Percentiles rank a stretch among this genome's conserved stretches.
Conservation (phyloP, 2,888 invertebrate species). For the Lysandra bellargus region DNA sequence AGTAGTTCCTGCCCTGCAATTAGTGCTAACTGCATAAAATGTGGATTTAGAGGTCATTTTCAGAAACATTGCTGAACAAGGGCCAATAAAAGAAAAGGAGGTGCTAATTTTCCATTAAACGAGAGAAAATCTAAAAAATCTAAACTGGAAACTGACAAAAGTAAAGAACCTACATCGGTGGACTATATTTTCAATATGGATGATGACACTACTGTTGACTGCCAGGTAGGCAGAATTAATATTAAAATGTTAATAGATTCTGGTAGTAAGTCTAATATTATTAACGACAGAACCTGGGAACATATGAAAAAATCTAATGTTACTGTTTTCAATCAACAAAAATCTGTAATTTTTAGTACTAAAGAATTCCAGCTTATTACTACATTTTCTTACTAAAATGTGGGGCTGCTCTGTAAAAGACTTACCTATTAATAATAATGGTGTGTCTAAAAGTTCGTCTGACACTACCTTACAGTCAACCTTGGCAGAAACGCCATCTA, state of each 20-base stretch:
- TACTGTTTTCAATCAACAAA: too few species aligned
- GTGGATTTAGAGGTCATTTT: constrained; percentile 32
- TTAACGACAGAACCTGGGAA: too few species aligned
- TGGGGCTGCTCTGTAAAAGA: constrained; percentile 40
- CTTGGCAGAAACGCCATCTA: constrained; percentile 37
- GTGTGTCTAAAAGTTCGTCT: constrained; percentile 39
- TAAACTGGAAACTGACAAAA: constrained; percentile 39
- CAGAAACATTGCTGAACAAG: constrained; percentile 28
- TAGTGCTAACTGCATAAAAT: constrained; percentile 19
- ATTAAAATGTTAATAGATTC: too few species aligned
- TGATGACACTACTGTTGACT: constrained; percentile 2
- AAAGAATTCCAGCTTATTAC: too few species aligned
- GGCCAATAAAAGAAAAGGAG: constrained; percentile 31
- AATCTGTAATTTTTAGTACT: too few species aligned
- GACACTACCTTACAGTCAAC: constrained; percentile 38
- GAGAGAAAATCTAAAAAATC: constrained; percentile 15
- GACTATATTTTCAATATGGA: constrained; percentile 20
- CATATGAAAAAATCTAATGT: too few species aligned
- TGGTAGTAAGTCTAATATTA: too few species aligned
- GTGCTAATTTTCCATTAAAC: not conserved
- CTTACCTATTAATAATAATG: constrained; percentile 40
- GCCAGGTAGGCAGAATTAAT: not conserved
- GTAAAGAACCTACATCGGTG: constrained; percentile 7
- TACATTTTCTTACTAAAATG: too few species aligned
- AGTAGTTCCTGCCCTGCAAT: constrained; percentile 32